A percentile compares a stretch with the other conserved stretches of the same genome.
Conservation (phyloP, 2,113 vertebrate genomes). For the Python bivittatus region DNA sequence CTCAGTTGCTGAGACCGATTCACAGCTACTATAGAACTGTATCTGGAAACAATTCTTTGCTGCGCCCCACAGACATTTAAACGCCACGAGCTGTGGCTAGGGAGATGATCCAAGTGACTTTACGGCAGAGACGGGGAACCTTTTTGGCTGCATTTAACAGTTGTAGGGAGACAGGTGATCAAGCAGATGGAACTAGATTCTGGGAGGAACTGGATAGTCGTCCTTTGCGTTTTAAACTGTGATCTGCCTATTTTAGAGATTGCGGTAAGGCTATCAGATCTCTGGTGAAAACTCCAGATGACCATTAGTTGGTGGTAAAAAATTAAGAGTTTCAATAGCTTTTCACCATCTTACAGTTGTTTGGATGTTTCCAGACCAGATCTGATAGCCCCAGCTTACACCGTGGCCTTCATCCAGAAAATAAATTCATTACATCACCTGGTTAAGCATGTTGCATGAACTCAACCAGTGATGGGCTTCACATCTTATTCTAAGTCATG, state of each 20-base stretch:
- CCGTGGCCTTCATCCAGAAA: neutral
- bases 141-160: neutral
- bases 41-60: neutral
- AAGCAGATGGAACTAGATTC: neutral
- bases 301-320: neutral
- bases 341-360: neutral
- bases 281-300: neutral
- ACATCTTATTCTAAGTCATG: neutral
- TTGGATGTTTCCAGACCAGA: neutral
- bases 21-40: too few species aligned
- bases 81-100: neutral
- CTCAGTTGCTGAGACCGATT: neutral
- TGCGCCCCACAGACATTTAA: neutral
- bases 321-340: neutral
- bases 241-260: too few species aligned
- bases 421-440: neutral
- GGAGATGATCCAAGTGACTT: neutral
- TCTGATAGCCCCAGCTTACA: too few species aligned
- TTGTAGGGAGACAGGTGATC: neutral
- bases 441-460: neutral
- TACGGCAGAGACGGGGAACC: neutral
- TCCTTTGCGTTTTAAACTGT: too few species aligned
- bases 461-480: neutral
- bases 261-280: too few species aligned
- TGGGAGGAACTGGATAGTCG: too few species aligned